Percentiles rank a stretch among this genome's conserved stretches.
Evolutionary conservation across 2,797 vertebrate species (phyloP).

Genomic region (Cyclopterus lumpus): DNA sequence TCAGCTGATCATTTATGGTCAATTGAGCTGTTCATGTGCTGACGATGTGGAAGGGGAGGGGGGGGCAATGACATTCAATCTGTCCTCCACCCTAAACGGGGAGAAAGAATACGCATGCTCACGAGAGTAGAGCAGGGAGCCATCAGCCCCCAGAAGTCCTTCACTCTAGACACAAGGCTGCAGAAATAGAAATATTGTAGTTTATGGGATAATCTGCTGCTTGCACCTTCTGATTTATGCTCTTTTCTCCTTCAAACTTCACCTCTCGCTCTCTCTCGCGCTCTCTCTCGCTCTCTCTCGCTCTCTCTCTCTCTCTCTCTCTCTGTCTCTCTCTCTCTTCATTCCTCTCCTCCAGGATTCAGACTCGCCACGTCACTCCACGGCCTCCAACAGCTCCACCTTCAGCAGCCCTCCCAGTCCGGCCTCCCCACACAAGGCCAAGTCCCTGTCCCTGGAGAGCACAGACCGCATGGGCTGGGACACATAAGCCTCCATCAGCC

Average conservation of each 20-base stretch:
- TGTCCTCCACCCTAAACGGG: background rate
- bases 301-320: background rate
- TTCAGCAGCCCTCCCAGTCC: constrained; percentile 99
- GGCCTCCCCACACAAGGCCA: constrained; percentile 94
- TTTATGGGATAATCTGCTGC: background rate
- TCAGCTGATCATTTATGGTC: constrained; percentile 53
- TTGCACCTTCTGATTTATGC: constrained; percentile 3
- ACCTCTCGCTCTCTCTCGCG: background rate
- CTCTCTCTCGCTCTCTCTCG: background rate
- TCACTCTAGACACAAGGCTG: too few relatives aligned
- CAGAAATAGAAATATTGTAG: too few relatives aligned
- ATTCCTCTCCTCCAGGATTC: constrained; percentile 87
- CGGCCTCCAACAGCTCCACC: constrained; percentile 98
- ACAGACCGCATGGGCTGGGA: constrained; percentile 96
- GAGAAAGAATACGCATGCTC: background rate
- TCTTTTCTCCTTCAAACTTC: background rate
- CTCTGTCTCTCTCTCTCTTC: background rate
- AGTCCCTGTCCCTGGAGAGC: constrained; percentile 97
- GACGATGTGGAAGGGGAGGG: constrained; percentile 34
- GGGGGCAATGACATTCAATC: background rate
- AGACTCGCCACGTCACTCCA: constrained; percentile 96
- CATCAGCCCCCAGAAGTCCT: background rate
- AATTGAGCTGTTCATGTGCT: constrained; percentile 55
- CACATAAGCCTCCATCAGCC: constrained; percentile 84
- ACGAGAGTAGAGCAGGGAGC: background rate